Evolutionary conservation across 2,113 vertebrate species (phyloP).

Genomic region (Oncorhynchus masou): DNA sequence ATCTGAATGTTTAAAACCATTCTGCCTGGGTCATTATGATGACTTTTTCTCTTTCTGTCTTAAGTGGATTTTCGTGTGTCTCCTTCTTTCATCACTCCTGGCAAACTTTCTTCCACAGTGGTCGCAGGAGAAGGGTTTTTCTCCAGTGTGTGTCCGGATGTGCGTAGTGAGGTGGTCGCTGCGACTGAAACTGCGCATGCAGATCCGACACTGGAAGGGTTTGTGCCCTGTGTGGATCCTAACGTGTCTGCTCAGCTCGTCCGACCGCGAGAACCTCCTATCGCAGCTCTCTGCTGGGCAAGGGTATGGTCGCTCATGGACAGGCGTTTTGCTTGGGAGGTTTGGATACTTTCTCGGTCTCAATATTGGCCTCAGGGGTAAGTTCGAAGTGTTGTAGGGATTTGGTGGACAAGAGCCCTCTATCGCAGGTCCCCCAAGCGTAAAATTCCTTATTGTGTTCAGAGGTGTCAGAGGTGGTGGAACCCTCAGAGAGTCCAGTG

Average conservation of each 20-base stretch:
- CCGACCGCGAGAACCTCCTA: conserved; percentile 88
- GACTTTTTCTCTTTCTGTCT: conserved; percentile 83
- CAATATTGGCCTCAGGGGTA: conserved; percentile 85
- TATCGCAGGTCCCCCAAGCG: conserved; percentile 71
- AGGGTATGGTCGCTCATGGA: conserved; percentile 89
- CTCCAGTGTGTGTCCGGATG: conserved; percentile 89
- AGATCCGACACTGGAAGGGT: conserved; percentile 93
- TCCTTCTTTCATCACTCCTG: conserved; percentile 84
- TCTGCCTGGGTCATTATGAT: conserved; percentile 15
- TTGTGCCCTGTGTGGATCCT: conserved; percentile 94
- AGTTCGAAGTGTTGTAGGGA: conserved; percentile 76
- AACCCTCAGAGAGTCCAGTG: conserved; percentile 82
- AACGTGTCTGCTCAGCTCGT: conserved; percentile 90
- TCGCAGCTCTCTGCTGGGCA: conserved; percentile 94
- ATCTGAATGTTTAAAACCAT: neutral
- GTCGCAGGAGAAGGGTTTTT: conserved; percentile 91
- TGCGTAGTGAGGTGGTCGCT: conserved; percentile 93
- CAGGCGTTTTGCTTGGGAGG: conserved; percentile 91
- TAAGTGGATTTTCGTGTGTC: conserved; percentile 91
- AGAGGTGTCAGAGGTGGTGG: conserved; percentile 90
- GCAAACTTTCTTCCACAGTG: conserved; percentile 88
- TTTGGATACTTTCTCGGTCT: conserved; percentile 89
- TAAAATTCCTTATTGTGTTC: conserved; percentile 92
- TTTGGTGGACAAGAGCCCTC: conserved; percentile 67
- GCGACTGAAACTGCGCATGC: conserved; percentile 91